Base-by-base conservation (phyloP, 2,797 vertebrate genomes). In the Gymnoscopelus microlampas region DNA sequence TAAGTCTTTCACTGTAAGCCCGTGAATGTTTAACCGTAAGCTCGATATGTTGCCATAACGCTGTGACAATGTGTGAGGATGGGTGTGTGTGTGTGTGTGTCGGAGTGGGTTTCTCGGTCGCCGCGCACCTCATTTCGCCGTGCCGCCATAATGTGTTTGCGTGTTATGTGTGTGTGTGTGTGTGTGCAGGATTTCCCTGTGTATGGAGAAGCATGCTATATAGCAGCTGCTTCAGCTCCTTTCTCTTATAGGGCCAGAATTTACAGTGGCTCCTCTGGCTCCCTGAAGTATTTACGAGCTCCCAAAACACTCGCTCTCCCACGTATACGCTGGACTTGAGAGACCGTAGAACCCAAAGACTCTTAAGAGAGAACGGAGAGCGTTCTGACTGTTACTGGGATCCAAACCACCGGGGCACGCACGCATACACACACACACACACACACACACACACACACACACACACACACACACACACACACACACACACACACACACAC, bases 221-320 rank as follows among this genome's bases (percentile, higher is more conserved):
- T 62, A 81, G 85, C 92, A 94, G 91, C 92, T 93, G 92, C 88
- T 88, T 65, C 14, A 75, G 65, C 78, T 80, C 76, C 82, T 78
- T 44, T 3, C 80, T 89, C 87, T 90, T 92, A 92, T 91, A 92
- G 86, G 19, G 89, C 71, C 84, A 91, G 85, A 91, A 93, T 94
- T 94, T 94, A 94, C 91, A 91, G 90, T 89, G 89, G 89, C 87
- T 89, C 89, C 87, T 89, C 89, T 85, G 88, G 86, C 90, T 92
- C 90, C 91, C 87, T 87, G 85, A 93, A 93, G 91, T 92, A 94
- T 94, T 94, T 94, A 94, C 86, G 87, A 93, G 91, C 83, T 92
- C 84, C 88, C 85, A 90, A 89, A 85, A 89, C 85, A 87, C 83
- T 84, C 62, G 68, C 89, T 91, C 87, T 86, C 65, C 48, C 32